These are phyloP conservation scores for Strigamia transsilvanica DNA, from an alignment of 2,888 invertebrate species.

Conservation along the genomic window DNA sequence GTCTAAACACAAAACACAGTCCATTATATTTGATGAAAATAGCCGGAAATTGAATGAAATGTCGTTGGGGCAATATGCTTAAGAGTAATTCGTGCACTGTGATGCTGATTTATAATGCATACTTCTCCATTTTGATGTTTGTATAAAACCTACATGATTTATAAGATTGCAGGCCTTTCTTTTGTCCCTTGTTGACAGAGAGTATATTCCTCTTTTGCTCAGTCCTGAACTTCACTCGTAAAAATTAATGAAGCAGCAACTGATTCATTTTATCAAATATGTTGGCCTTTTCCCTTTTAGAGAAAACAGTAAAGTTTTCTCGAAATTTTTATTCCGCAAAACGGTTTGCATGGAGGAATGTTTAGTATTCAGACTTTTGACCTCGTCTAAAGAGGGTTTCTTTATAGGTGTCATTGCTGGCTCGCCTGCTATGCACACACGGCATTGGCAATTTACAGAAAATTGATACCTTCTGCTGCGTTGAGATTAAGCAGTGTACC, in stretches of 20 bases:
- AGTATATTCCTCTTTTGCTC: slow-evolving; percentile 8
- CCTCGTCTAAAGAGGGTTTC: too few species aligned
- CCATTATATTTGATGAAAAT: too few species aligned
- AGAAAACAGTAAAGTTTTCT: not conserved
- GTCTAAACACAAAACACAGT: too few species aligned
- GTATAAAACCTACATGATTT: not conserved
- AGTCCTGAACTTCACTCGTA: not conserved
- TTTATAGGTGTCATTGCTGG: too few species aligned
- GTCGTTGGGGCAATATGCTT: not conserved
- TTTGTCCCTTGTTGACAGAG: slow-evolving; percentile 35
- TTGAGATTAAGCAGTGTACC: slow-evolving; percentile 1
- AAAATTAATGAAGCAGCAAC: slow-evolving; percentile 20
- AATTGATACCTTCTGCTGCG: slow-evolving; percentile 1
- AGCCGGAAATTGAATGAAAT: not conserved
- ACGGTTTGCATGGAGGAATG: too few species aligned
- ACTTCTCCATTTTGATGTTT: slow-evolving; percentile 10
- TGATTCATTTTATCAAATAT: slow-evolving; percentile 33
- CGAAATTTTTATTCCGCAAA: not conserved
- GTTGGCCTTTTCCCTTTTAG: not conserved
- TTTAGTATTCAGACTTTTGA: too few species aligned
- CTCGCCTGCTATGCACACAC: too few species aligned
- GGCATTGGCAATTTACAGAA: not conserved
- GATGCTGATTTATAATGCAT: not conserved
- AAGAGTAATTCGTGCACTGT: not conserved
- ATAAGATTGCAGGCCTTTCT: not conserved